Percentiles rank a stretch among this genome's conserved stretches.
phyloP scores from a whole-genome alignment of 2,113 vertebrate species.

The Notiomystis cincta region DNA sequence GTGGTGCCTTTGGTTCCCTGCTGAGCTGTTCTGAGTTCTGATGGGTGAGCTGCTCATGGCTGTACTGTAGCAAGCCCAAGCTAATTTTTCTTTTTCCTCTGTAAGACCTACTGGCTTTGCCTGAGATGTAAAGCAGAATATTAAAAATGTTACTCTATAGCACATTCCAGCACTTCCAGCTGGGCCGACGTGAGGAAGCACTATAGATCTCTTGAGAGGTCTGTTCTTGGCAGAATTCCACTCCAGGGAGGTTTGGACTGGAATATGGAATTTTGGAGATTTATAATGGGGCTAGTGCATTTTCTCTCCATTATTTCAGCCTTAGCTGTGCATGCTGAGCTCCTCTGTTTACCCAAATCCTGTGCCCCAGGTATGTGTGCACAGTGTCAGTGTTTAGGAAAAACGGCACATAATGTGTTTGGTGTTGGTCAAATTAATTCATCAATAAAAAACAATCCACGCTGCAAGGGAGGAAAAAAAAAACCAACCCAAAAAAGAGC shows the following conservation, averaged over 20 bases:
- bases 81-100: not conserved
- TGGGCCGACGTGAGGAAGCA: not conserved
- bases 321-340: not conserved
- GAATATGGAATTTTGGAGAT: not conserved
- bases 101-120: not conserved
- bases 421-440: not conserved
- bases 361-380: not conserved
- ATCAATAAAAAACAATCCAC: not conserved
- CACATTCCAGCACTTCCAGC: not conserved
- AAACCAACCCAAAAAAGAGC: not conserved
- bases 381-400: not conserved
- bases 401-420: not conserved
- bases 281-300: not conserved
- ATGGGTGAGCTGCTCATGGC: accelerated
- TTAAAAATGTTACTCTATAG: not conserved
- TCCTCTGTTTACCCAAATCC: not conserved
- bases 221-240: not conserved
- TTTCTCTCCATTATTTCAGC: not conserved
- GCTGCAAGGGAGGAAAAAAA: not conserved
- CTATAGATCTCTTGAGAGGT: not conserved
- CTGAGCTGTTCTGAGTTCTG: not conserved
- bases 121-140: not conserved
- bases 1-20: not conserved
- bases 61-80: not conserved
- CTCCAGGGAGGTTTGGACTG: not conserved